phyloP scores from a whole-genome alignment of 2,797 vertebrate species.

The Cheirogaleus major region DNA sequence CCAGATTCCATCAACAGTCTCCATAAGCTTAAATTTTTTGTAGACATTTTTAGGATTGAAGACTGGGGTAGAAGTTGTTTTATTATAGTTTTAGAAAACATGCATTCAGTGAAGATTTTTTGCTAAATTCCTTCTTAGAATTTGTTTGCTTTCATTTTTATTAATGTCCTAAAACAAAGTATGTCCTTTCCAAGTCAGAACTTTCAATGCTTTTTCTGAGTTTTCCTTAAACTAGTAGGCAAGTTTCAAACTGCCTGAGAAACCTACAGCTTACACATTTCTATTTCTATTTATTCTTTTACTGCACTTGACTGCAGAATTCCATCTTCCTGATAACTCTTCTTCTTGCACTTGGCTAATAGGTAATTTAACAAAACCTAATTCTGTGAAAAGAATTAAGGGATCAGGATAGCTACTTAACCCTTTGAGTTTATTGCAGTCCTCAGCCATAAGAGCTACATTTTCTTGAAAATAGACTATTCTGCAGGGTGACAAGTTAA shows the following conservation, averaged over 20 bases:
- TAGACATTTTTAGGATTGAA: background rate
- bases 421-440: background rate
- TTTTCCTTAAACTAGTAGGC: background rate
- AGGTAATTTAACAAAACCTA: constrained; percentile 41
- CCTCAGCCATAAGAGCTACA: background rate
- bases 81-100: background rate
- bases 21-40: background rate
- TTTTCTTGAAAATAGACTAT: background rate
- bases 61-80: background rate
- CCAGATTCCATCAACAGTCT: background rate
- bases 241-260: background rate
- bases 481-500: background rate
- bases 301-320: background rate
- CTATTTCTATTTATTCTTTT: background rate
- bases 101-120: background rate
- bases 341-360: background rate
- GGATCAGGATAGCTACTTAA: background rate
- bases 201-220: background rate
- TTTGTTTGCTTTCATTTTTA: background rate
- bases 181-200: background rate
- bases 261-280: background rate
- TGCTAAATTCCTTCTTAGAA: background rate
- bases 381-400: background rate
- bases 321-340: background rate
- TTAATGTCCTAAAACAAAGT: background rate